Conservation (phyloP, 2,113 vertebrate genomes). For the Illadopsis cleaveri region DNA sequence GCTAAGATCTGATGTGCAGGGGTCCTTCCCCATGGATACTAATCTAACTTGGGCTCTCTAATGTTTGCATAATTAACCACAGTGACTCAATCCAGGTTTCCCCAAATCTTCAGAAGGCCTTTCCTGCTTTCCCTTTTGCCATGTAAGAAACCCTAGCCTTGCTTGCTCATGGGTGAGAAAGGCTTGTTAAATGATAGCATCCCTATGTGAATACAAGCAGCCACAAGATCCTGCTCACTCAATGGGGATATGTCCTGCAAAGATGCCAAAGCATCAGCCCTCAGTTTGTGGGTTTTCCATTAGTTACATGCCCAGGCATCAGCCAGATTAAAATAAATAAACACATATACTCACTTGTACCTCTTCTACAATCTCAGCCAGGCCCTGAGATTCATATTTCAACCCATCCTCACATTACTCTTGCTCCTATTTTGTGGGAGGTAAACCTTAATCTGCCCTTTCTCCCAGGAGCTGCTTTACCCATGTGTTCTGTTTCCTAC, state of each 20-base stretch:
- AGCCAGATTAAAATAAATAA: not conserved
- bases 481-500: not conserved
- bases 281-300: not conserved
- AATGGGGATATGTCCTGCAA: rapidly evolving
- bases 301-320: not conserved
- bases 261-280: not conserved
- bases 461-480: not conserved
- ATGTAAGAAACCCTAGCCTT: not conserved
- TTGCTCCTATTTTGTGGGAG: not conserved
- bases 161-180: not conserved
- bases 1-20: not conserved
- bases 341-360: not conserved
- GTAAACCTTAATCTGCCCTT: not conserved
- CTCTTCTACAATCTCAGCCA: not conserved
- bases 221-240: not conserved
- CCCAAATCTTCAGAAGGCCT: not conserved
- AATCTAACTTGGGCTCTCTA: not conserved
- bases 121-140: not conserved
- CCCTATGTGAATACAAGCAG: not conserved
- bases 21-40: not conserved
- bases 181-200: not conserved
- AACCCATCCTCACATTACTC: not conserved
- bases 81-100: not conserved
- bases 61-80: not conserved
- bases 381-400: not conserved